phyloP scores from a whole-genome alignment of 92 coral and sea anemone species.

The Umimayanthus kanabou region DNA sequence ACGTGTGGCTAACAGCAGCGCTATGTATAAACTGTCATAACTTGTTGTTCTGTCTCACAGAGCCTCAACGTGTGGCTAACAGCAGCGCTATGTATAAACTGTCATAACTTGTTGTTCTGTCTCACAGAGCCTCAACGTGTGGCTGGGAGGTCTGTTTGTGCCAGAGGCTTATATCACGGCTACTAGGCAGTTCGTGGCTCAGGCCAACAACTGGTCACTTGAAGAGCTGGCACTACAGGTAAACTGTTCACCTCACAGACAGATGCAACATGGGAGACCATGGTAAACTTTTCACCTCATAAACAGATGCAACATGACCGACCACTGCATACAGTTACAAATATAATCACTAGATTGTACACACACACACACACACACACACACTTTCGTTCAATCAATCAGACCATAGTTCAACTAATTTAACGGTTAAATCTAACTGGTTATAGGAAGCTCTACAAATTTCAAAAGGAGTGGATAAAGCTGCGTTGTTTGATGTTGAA shows the following conservation, averaged over 20 bases:
- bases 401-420: too few relatives aligned
- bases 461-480: too few relatives aligned
- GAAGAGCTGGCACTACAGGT: slow-evolving; percentile 96
- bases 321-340: background rate
- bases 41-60: slow-evolving; percentile 40
- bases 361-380: background rate
- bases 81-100: too few relatives aligned
- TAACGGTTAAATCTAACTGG: too few relatives aligned
- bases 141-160: slow-evolving; percentile 97
- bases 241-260: background rate
- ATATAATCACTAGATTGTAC: background rate
- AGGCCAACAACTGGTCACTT: slow-evolving; percentile 97
- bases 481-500: too few relatives aligned
- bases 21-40: too few relatives aligned
- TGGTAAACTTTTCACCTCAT: slow-evolving; percentile 49
- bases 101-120: background rate
- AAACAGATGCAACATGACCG: background rate
- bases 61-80: slow-evolving; percentile 78
- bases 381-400: too few relatives aligned
- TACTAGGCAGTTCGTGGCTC: slow-evolving; percentile 96
- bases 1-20: slow-evolving; percentile 57
- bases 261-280: background rate
- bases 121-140: slow-evolving; percentile 79
- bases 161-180: slow-evolving; percentile 99
- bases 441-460: too few relatives aligned